Evolutionary conservation across 1,140 invertebrate species (phyloP).

Genomic region (Steinernema khuongi): DNA sequence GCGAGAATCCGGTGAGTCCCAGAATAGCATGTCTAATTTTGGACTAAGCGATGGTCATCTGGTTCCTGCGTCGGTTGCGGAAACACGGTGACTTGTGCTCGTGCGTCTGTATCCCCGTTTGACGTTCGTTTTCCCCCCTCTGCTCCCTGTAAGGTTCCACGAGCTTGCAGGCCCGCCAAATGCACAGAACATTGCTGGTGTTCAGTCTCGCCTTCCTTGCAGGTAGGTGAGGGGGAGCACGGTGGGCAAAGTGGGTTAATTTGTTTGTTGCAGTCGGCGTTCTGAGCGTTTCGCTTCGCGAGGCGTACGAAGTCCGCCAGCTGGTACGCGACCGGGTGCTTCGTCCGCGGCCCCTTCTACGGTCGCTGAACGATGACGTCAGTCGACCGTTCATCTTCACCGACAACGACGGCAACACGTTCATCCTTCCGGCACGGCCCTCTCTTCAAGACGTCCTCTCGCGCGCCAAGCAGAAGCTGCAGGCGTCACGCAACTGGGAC

Average conservation of each 20-base stretch:
- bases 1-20: too few relatives aligned
- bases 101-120: too few relatives aligned
- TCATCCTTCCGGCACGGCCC: background rate
- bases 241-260: background rate
- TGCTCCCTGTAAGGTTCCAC: too few relatives aligned
- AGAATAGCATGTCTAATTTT: too few relatives aligned
- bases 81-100: too few relatives aligned
- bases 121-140: too few relatives aligned
- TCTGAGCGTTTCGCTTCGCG: background rate
- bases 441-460: background rate
- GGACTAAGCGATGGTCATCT: too few relatives aligned
- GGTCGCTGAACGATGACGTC: background rate
- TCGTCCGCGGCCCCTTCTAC: background rate
- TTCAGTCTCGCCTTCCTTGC: background rate
- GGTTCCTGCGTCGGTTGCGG: too few relatives aligned
- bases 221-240: background rate
- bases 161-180: too few relatives aligned
- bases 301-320: conserved; percentile 4
- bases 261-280: background rate
- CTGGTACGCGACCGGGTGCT: background rate
- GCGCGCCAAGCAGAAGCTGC: background rate
- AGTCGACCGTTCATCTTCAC: conserved; percentile 8
- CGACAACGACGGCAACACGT: background rate
- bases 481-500: conserved; percentile 9
- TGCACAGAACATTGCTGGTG: background rate